Conservation (phyloP, 2,888 invertebrate genomes). For the Rhagonycha fulva region DNA sequence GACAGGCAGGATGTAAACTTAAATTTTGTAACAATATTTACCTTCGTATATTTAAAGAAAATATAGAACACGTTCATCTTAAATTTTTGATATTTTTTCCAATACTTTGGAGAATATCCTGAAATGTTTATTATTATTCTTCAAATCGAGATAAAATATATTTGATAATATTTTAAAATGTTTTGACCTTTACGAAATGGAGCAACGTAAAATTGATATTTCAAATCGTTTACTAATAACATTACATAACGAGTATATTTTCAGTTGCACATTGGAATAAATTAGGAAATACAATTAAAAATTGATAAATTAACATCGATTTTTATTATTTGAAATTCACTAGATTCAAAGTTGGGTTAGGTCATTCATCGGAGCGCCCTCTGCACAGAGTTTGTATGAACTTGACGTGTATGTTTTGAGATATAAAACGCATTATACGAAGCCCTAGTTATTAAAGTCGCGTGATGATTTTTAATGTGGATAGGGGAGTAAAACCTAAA, state of each 20-base stretch:
- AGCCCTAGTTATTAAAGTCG: too few relatives aligned
- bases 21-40: neutral
- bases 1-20: neutral
- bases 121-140: neutral
- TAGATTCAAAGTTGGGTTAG: too few relatives aligned
- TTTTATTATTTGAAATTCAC: too few relatives aligned
- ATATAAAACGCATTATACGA: too few relatives aligned
- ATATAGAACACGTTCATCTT: neutral
- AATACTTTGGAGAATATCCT: neutral
- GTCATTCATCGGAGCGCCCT: too few relatives aligned
- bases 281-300: neutral
- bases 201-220: neutral
- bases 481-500: too few relatives aligned
- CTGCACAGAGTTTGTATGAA: too few relatives aligned
- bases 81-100: neutral
- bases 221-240: neutral
- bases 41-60: neutral
- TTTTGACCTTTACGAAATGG: neutral
- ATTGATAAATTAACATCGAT: neutral
- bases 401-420: too few relatives aligned
- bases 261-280: neutral
- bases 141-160: neutral
- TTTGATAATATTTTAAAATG: neutral
- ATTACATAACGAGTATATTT: neutral
- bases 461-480: too few relatives aligned